These are phyloP conservation scores for Trypoxylus dichotomus DNA, from an alignment of 1,140 invertebrate species.

Conservation along the genomic window DNA sequence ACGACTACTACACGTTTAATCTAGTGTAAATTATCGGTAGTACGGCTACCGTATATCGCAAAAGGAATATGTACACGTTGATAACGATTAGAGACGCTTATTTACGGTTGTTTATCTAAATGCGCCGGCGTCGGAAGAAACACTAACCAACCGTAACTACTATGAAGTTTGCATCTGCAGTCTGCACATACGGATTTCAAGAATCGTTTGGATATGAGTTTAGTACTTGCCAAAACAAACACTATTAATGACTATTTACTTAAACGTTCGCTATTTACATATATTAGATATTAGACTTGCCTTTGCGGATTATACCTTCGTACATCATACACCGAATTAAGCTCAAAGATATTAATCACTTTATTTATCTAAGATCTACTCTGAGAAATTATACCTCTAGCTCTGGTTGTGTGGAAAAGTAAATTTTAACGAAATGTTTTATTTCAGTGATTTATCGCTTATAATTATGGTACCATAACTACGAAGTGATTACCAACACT, in stretches of 20 bases:
- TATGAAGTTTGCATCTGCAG: background rate
- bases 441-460: too few species aligned
- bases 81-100: background rate
- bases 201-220: background rate
- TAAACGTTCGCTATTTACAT: background rate
- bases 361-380: background rate
- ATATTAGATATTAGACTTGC: too few species aligned
- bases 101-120: background rate
- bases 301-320: too few species aligned
- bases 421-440: too few species aligned
- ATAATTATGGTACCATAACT: too few species aligned
- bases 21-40: too few species aligned
- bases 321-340: too few species aligned
- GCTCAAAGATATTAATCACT: background rate
- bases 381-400: too few species aligned
- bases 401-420: too few species aligned
- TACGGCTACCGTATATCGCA: too few species aligned
- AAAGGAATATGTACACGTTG: background rate
- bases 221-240: background rate
- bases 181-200: background rate
- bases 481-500: too few species aligned
- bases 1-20: too few species aligned
- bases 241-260: background rate
- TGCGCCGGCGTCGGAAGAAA: background rate
- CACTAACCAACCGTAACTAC: background rate